phyloP scores from a whole-genome alignment of 2,113 vertebrate species.

The Paralichthys olivaceus region DNA sequence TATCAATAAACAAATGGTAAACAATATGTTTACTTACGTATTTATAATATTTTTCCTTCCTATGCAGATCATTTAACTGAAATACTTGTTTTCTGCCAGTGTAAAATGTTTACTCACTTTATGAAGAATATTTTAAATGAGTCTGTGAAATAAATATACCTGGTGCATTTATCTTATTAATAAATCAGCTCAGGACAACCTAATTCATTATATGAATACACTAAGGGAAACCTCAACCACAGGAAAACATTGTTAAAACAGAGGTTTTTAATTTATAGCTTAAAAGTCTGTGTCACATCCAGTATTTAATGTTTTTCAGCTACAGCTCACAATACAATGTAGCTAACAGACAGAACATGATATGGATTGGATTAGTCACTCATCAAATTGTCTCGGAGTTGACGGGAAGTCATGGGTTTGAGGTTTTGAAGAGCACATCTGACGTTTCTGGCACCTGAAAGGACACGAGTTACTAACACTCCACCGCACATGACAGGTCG shows the following conservation, averaged over 20 bases:
- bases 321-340: background rate
- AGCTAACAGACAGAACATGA: constrained; percentile 18
- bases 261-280: background rate
- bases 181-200: too few relatives aligned
- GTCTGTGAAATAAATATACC: background rate
- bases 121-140: background rate
- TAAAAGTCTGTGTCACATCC: background rate
- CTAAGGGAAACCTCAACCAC: background rate
- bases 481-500: constrained; percentile 5
- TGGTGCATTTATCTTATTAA: too few relatives aligned
- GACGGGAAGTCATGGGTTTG: constrained; percentile 12
- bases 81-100: background rate
- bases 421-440: constrained; percentile 20
- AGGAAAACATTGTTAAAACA: background rate
- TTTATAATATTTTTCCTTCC: too few relatives aligned
- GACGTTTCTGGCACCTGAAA: constrained; percentile 40
- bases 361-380: constrained; percentile 31
- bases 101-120: background rate
- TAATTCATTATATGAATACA: background rate
- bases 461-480: constrained; percentile 31
- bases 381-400: constrained; percentile 26
- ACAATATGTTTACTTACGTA: background rate
- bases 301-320: background rate
- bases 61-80: too few relatives aligned
- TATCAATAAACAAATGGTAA: background rate